Percentiles rank a stretch among this genome's conserved stretches.
Conservation (phyloP, 2,888 invertebrate species). For the Eupithecia exiguata region DNA sequence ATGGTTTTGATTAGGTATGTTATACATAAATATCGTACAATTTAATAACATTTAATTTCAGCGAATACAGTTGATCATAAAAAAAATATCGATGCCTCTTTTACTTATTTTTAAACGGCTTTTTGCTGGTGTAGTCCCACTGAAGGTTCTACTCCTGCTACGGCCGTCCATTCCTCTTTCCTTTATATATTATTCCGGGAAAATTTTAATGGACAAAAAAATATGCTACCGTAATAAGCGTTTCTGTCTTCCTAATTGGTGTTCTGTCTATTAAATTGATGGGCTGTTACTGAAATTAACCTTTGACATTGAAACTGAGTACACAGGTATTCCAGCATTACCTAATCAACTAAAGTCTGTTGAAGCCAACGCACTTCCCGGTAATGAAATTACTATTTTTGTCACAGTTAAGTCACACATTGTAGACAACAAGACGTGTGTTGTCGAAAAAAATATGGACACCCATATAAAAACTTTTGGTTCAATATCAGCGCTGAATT, state of each 20-base stretch:
- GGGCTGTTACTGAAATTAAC: slow-evolving; percentile 1
- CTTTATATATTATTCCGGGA: too few relatives aligned
- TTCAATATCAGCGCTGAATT: neutral
- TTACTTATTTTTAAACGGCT: too few relatives aligned
- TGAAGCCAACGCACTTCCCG: neutral
- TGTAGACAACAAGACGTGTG: slow-evolving; percentile 1
- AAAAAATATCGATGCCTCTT: too few relatives aligned
- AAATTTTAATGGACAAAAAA: too few relatives aligned
- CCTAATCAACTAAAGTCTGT: neutral
- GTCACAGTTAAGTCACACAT: neutral
- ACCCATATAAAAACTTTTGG: slow-evolving; percentile 3
- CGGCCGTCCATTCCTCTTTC: neutral
- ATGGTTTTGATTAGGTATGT: neutral
- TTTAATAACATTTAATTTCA: neutral
- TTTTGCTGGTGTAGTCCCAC: neutral
- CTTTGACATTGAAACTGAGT: slow-evolving; percentile 2
- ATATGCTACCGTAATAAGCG: neutral
- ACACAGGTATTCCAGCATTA: neutral
- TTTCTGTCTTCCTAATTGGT: neutral
- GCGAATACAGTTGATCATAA: neutral
- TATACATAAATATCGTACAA: neutral
- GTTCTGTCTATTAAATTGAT: slow-evolving; percentile 3
- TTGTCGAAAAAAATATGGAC: neutral
- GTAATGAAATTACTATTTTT: neutral
- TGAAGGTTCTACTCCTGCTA: neutral